Conservation (phyloP, 2,797 vertebrate genomes). For the Diceros bicornis region DNA sequence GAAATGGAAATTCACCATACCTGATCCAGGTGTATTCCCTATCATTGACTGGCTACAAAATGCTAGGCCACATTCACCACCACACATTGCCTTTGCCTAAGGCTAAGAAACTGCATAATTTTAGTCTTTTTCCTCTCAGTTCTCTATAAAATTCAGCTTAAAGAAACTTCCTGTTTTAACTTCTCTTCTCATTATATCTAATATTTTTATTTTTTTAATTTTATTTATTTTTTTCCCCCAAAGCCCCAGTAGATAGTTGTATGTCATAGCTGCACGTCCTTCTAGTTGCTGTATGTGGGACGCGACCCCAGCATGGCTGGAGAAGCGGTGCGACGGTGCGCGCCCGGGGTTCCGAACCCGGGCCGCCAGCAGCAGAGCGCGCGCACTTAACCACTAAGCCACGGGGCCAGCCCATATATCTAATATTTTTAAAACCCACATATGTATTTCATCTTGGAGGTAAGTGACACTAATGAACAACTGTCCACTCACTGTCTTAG, state of each 20-base stretch:
- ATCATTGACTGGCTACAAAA: not conserved
- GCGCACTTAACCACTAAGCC: too few relatives aligned
- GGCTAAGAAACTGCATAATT: not conserved
- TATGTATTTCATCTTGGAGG: not conserved
- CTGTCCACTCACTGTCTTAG: not conserved
- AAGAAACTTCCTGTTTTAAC: not conserved
- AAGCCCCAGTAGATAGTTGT: too few relatives aligned
- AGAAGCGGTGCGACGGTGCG: too few relatives aligned
- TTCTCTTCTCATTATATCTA: not conserved
- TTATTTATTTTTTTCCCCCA: too few relatives aligned
- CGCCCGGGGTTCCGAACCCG: too few relatives aligned
- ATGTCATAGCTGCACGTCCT: too few relatives aligned
- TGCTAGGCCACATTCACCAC: not conserved
- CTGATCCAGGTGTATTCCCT: not conserved
- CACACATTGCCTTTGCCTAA: not conserved
- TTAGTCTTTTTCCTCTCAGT: not conserved
- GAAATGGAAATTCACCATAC: not conserved
- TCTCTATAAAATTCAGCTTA: not conserved
- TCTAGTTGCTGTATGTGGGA: too few relatives aligned
- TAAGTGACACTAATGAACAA: not conserved
- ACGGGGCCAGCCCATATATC: too few relatives aligned
- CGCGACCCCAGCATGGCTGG: too few relatives aligned
- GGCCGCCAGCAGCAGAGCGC: too few relatives aligned
- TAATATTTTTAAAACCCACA: slow-evolving; percentile 1
- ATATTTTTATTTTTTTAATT: not conserved